Evolutionary conservation across 1,140 invertebrate species (phyloP).

Genomic region (Brachionus manjavacas): DNA sequence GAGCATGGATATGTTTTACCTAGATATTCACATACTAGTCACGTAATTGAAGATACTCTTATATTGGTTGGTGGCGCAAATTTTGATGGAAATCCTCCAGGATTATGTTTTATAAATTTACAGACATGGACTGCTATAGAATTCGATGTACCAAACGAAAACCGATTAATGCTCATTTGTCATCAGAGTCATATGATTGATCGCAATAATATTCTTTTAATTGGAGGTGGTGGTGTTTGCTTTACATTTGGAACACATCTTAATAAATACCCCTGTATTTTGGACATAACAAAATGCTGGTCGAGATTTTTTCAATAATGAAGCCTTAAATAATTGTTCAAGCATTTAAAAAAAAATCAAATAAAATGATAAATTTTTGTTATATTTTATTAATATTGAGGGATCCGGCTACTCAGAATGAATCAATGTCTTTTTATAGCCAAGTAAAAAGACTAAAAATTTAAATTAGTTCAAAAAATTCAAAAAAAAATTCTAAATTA

Average conservation of each 20-base stretch:
- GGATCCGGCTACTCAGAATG: no score
- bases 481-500: no score
- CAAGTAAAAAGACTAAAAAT: no score
- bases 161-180: slow-evolving; percentile 56
- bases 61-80: slow-evolving; percentile 58
- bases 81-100: slow-evolving; percentile 49
- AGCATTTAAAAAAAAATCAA: no score
- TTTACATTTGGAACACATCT: slow-evolving; percentile 62
- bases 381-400: no score
- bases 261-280: slow-evolving; percentile 47
- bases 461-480: no score
- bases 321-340: not conserved
- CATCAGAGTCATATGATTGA: slow-evolving; percentile 53
- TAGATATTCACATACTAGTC: slow-evolving; percentile 55
- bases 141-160: slow-evolving; percentile 50
- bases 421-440: no score
- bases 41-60: slow-evolving; percentile 50
- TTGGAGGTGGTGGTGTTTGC: slow-evolving; percentile 62
- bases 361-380: no score
- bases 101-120: slow-evolving; percentile 56
- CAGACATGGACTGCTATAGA: slow-evolving; percentile 48
- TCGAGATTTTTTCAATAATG: not conserved
- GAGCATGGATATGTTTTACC: slow-evolving; percentile 45
- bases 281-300: slow-evolving; percentile 32
- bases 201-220: slow-evolving; percentile 49